phyloP scores from a whole-genome alignment of 2,888 invertebrate species.

The Leucoptera coffeella region DNA sequence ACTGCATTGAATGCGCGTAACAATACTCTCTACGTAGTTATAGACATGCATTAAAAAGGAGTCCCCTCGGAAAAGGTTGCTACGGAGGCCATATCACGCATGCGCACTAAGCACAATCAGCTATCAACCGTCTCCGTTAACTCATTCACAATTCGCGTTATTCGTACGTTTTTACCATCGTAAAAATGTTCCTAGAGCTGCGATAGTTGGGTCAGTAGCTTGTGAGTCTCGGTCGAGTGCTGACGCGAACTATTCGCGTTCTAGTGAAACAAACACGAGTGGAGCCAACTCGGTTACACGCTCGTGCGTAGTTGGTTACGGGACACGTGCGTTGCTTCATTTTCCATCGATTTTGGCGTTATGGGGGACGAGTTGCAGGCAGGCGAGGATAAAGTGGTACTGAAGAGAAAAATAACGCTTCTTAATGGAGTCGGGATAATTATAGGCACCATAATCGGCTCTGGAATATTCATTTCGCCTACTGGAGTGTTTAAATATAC shows the following conservation, averaged over 20 bases:
- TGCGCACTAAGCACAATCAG: too few relatives aligned
- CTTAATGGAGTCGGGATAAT: conserved; percentile 83
- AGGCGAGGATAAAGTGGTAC: conserved; percentile 54
- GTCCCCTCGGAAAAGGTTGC: too few relatives aligned
- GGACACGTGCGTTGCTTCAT: conserved; percentile 24
- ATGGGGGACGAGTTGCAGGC: conserved; percentile 43
- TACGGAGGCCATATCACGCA: too few relatives aligned
- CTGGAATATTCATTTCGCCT: conserved; percentile 91
- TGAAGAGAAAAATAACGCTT: conserved; percentile 78
- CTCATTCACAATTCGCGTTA: too few relatives aligned
- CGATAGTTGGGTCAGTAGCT: conserved; percentile 36
- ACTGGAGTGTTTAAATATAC: conserved; percentile 66
- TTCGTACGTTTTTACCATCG: too few relatives aligned
- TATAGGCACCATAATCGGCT: conserved; percentile 83
- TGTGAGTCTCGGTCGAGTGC: conserved; percentile 18
- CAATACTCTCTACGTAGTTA: too few relatives aligned
- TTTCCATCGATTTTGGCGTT: conserved; percentile 17
- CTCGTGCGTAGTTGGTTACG: too few relatives aligned
- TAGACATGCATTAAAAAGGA: too few relatives aligned
- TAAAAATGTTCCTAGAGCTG: conserved; percentile 36
- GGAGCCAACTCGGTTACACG: too few relatives aligned
- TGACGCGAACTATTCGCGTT: conserved; percentile 8
- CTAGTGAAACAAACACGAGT: too few relatives aligned
- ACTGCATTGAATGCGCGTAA: too few relatives aligned
- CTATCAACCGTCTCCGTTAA: too few relatives aligned